These are phyloP conservation scores for Ancistrus triradiatus DNA, from an alignment of 2,113 vertebrate genomes.

Conservation along the genomic window DNA sequence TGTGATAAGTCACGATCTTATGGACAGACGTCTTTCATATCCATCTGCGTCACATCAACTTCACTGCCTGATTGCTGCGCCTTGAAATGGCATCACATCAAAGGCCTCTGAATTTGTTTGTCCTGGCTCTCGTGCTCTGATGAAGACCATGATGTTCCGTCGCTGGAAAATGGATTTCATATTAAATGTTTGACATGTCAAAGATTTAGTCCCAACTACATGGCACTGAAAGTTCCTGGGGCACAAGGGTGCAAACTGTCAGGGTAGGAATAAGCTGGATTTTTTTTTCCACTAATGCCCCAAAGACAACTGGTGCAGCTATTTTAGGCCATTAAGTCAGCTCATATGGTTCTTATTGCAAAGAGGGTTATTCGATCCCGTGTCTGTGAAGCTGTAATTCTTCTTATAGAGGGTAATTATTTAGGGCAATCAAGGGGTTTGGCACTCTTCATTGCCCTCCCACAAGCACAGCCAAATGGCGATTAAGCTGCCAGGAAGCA, in stretches of 20 bases:
- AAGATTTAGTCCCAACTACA: no score
- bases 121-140: not conserved
- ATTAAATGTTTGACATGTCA: not conserved
- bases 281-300: slow-evolving; percentile 41
- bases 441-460: slow-evolving; percentile 13
- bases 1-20: slow-evolving; percentile 10
- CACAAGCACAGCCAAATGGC: slow-evolving; percentile 9
- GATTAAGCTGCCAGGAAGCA: slow-evolving; percentile 14
- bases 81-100: slow-evolving; percentile 19
- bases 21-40: slow-evolving; percentile 13
- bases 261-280: not conserved
- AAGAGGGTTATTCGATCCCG: slow-evolving; percentile 37
- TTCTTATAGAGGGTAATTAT: slow-evolving; percentile 44
- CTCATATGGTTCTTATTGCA: slow-evolving; percentile 49
- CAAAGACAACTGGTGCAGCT: slow-evolving; percentile 39
- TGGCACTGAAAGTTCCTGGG: not conserved
- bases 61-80: slow-evolving; percentile 28
- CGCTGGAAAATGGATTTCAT: slow-evolving; percentile 2
- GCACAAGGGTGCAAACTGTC: slow-evolving; percentile 19
- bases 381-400: slow-evolving; percentile 44
- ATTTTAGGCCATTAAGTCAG: slow-evolving; percentile 43
- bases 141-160: not conserved
- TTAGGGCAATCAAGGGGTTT: slow-evolving; percentile 39
- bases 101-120: slow-evolving; percentile 29
- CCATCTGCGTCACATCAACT: slow-evolving; percentile 29